Base-by-base conservation (phyloP, 2,797 vertebrate species). In the Darevskia mixta region DNA sequence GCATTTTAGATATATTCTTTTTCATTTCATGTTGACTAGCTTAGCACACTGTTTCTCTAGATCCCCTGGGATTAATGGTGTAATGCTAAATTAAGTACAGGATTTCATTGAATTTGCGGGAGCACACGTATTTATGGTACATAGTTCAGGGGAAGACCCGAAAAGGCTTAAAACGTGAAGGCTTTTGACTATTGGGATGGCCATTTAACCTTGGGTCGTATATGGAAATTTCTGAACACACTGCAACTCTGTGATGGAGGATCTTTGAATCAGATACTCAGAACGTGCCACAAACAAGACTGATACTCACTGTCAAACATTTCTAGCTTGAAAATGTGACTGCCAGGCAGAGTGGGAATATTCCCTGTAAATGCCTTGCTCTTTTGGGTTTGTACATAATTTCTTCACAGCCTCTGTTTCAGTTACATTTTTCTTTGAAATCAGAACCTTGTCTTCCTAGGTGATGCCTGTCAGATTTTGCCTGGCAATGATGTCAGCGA, bases 11-110 rank as follows among this genome's bases (percentile, higher is more conserved):
- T 83, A 49, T 71, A 72, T 83, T 83, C 69, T 38, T 41, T 43
- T 77, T 43, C 38, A 64, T 85, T 25, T 58, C 73, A 58, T 73
- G 32, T 3, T 27, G 72, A 29, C 49, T 76, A 2, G 76, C 25
- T 49, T 73, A 41, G 43, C 25, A 35, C 35, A 83, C 20, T 35
- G 8, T 32, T 55, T 73, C 45, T 72, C 41, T 25, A 73, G 69
- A 84, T 84, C 7, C n/a, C 41, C 38, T 84, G 35, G 45, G 49
- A 84, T 71, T 75, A 75, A 84, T 84, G 49, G 32, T 38, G 25
- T 38, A 61, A 75, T 58, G 69, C 23, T 84, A 41, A 75, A 84
- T 27, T 75, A 58, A 71, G 32, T 45, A 13, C 58, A 73, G 35
- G 11, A 11, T 7, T 61, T 41, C 45, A 61, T 0, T 75, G 45